phyloP scores from a whole-genome alignment of 2,797 vertebrate genomes.

The Scyliorhinus canicula region DNA sequence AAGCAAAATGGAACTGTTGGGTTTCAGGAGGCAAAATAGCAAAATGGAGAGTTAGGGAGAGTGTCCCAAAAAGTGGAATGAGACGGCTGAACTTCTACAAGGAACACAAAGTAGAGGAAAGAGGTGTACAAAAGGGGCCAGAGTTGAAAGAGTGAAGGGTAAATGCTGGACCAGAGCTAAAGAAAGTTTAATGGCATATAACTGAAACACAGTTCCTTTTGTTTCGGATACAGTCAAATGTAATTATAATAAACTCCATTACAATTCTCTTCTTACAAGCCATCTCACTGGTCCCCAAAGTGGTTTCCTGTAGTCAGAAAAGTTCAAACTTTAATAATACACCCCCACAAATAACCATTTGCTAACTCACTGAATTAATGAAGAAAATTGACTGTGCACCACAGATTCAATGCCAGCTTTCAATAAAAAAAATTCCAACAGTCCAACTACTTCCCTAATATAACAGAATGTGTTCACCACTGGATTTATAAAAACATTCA shows the following conservation, averaged over 20 bases:
- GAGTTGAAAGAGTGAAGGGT: background rate
- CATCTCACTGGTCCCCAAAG: background rate
- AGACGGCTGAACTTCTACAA: background rate
- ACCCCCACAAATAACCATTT: background rate
- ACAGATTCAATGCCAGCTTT: slow-evolving; percentile 24
- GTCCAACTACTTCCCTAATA: background rate
- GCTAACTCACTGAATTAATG: slow-evolving; percentile 7
- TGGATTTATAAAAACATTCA: background rate
- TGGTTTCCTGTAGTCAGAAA: background rate
- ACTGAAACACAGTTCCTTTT: slow-evolving; percentile 23
- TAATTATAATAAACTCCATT: slow-evolving; percentile 1
- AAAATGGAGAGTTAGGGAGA: background rate
- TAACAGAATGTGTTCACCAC: background rate
- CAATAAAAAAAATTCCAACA: background rate
- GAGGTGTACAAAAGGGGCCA: background rate
- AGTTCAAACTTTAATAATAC: slow-evolving; percentile 29
- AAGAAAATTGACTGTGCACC: slow-evolving; percentile 16
- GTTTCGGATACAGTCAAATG: slow-evolving; percentile 23
- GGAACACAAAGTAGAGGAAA: background rate
- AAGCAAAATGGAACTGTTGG: background rate
- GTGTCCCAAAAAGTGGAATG: background rate
- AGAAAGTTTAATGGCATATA: background rate
- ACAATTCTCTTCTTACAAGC: slow-evolving; percentile 31
- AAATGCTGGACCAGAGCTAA: background rate
- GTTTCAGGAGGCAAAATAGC: background rate